Evolutionary conservation across 2,797 vertebrate species (phyloP), one percentile per base, ranked within the genome.

Genomic region (Periophthalmus magnuspinnatus): DNA sequence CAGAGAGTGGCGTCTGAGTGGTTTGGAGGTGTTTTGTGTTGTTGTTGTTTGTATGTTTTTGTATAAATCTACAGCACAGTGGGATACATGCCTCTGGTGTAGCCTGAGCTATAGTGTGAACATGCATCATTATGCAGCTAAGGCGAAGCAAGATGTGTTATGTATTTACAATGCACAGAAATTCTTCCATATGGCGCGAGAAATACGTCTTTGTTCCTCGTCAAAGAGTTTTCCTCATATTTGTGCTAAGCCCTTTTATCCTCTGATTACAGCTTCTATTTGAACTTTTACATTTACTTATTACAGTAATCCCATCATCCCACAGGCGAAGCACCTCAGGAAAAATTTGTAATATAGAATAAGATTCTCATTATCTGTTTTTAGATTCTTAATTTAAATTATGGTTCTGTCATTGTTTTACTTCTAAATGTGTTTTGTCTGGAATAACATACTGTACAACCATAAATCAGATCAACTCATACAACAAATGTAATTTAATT

Each of bases 81-180:
- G 84, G 91, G 90, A 88, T 82, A 72, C 84, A 60, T 89, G 90
- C 90, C 87, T 89, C 80, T 89, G 90, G 91, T 90, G 86, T 69
- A 81, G 84, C 87, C 85, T 72, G 45, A 80, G 82, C 80, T 77
- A 6, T 32, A 82, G 84, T 88, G 86, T 82, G 89, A 91, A 86
- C 87, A 89, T 80, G 81, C 81, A 89, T 91, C 86, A 93, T 92
- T 92, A 91, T 91, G 88, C 90, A 89, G 90, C 86, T 87, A 85
- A 85, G 81, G 80, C 74, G 52, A 81, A 85, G 69, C 81, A 56
- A 79, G 79, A 91, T 70, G 86, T 90, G 89, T 89, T 87, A 86
- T 89, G 89, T 83, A 84, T 80, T 85, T 75, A 74, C 84, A 82
- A 83, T 78, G 86, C 86, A 87, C 78, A 87, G 81, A 81, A 81